These are phyloP conservation scores for Parauchenoglanis ngamensis DNA, from an alignment of 2,797 vertebrate species.

Conservation along the genomic window DNA sequence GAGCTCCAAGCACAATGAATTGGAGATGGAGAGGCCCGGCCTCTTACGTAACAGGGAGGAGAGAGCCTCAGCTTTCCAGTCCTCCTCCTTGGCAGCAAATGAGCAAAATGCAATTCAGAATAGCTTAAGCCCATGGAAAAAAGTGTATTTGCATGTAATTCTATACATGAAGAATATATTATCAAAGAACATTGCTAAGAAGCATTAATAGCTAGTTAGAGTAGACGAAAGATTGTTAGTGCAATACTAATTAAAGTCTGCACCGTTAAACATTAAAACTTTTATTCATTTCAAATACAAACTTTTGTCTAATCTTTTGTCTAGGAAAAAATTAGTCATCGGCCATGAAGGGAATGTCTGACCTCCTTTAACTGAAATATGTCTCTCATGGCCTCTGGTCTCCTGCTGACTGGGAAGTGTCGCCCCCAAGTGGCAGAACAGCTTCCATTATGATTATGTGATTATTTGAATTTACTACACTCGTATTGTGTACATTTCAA, in stretches of 20 bases:
- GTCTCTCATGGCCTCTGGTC: not conserved
- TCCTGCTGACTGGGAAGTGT: slow-evolving; percentile 46
- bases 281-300: too few relatives aligned
- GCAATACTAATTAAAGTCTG: not conserved
- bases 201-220: not conserved
- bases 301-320: not conserved
- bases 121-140: not conserved
- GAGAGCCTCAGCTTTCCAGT: slow-evolving; percentile 29
- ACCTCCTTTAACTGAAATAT: not conserved
- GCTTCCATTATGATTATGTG: not conserved
- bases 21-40: slow-evolving; percentile 37
- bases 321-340: not conserved
- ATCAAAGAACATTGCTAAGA: not conserved
- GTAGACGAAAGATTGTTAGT: not conserved
- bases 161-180: not conserved
- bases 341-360: not conserved
- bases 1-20: slow-evolving; percentile 56
- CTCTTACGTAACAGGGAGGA: slow-evolving; percentile 57
- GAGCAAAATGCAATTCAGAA: slow-evolving; percentile 18
- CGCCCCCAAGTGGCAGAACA: slow-evolving; percentile 61
- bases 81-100: slow-evolving; percentile 18
- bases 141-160: not conserved
- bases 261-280: not conserved
- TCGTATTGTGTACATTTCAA: not conserved
- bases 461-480: not conserved